phyloP scores from a whole-genome alignment of 2,888 invertebrate genomes.

The Rotaria sp. region DNA sequence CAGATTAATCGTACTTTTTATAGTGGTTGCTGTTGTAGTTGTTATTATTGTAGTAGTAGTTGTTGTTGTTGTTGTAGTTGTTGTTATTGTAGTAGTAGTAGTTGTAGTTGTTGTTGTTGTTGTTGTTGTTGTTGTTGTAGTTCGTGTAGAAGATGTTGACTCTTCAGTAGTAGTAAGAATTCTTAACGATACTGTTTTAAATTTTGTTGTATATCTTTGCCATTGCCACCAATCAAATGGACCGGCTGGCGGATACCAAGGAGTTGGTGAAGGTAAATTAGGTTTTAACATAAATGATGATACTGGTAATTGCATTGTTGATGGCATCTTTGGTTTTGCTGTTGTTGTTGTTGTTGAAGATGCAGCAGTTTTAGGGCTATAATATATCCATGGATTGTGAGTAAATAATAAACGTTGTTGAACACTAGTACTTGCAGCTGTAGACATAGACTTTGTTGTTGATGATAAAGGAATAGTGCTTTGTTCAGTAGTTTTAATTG shows the following conservation, averaged over 20 bases:
- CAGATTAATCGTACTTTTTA: background rate
- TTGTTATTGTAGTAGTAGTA: background rate
- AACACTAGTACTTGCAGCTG: background rate
- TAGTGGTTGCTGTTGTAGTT: background rate
- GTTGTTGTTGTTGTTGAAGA: background rate
- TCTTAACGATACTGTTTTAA: background rate
- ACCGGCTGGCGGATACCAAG: background rate
- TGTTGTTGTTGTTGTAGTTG: background rate
- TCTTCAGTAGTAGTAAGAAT: background rate
- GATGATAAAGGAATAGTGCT: background rate
- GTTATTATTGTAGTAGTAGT: background rate
- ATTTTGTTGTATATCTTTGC: background rate
- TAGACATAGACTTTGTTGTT: background rate
- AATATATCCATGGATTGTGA: background rate
- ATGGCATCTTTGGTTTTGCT: background rate
- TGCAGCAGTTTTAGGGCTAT: background rate
- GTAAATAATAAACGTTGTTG: background rate
- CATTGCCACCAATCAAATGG: constrained; percentile 7
- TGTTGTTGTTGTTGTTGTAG: background rate
- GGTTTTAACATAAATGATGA: background rate
- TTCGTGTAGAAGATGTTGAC: background rate
- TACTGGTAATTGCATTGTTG: background rate
- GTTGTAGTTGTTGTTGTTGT: background rate
- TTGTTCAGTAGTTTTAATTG: background rate
- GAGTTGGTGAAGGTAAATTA: background rate